Base-by-base conservation (phyloP, 2,797 vertebrate species). In the Acipenser ruthenus region DNA sequence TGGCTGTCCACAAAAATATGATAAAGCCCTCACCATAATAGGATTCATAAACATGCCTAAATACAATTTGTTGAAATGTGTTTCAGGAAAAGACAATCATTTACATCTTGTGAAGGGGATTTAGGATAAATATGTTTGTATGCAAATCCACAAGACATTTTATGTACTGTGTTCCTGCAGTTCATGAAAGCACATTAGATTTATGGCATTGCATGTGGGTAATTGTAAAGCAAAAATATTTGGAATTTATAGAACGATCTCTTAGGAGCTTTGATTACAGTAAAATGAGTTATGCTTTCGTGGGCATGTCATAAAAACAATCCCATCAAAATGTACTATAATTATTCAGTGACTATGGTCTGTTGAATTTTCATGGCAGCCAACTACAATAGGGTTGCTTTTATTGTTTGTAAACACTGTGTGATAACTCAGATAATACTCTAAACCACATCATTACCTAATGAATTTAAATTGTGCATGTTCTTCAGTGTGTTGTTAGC, bases 41-140 rank as follows among this genome's bases (percentile, higher is more conserved):
- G 93, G 90, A 97, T 95, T 96, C 93, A 92, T 91, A 92, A 90
- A 96, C 91, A 85, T 92, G 93, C 93, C 89, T 87, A 96, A 95
- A 95, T 95, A 90, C 88, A 94, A 96, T 96, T 94, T 96, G 92
- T 91, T 91, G 89, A 96, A 91, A 95, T 95, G 91, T 91, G 93
- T 93, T 94, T 93, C 87, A 88, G 84, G 91, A 90, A 88, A 93
- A 94, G 92, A 97, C 93, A 96, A 94, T 92, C 88, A 93, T 91
- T 95, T 94, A 94, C 89, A 93, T 95, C 93, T 95, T 93, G 86
- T 90, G 89, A 91, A 93, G 92, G 92, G 86, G 58, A 91, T 89
- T 91, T 90, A 91, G 89, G 93, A 92, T 95, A 93, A 93, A 91
- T 91, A 87, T 87, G 84, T 87, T 93, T 93, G 83, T 91, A 90